phyloP scores from a whole-genome alignment of 2,888 invertebrate species.

The Alviniconcha strummeri region DNA sequence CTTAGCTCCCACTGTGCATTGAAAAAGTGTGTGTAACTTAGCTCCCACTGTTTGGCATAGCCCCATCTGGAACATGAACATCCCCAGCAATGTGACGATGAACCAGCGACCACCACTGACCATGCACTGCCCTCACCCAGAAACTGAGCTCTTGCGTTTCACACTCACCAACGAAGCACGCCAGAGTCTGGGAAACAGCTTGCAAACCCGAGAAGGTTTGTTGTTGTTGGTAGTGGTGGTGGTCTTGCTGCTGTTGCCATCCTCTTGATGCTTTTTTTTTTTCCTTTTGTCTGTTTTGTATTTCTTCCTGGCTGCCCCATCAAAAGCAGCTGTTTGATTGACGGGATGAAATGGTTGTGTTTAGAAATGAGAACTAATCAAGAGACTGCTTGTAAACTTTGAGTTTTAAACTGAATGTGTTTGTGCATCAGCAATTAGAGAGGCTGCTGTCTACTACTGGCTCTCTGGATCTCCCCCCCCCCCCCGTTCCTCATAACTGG shows the following conservation, averaged over 20 bases:
- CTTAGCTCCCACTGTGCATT: too few species aligned
- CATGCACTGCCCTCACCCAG: conserved; percentile 94
- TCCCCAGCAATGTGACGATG: conserved; percentile 92
- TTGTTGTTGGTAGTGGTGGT: neutral
- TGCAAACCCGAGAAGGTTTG: conserved; percentile 83
- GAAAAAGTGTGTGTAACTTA: too few species aligned
- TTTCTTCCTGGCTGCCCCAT: neutral
- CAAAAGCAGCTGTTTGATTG: neutral
- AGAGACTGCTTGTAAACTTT: neutral
- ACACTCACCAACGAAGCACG: conserved; percentile 88
- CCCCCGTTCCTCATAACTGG: too few species aligned
- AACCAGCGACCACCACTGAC: conserved; percentile 89
- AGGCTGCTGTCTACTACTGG: too few species aligned
- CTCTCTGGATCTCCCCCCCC: too few species aligned
- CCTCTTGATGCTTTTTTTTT: neutral
- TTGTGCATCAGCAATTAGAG: too few species aligned
- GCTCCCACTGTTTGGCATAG: too few species aligned
- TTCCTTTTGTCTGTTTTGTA: neutral
- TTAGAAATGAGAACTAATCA: neutral
- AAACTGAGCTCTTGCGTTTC: conserved; percentile 91
- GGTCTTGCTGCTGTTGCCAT: neutral
- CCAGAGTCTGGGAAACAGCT: conserved; percentile 94
- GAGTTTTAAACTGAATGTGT: too few species aligned
- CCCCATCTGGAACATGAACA: conserved; percentile 79
- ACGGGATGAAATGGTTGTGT: neutral